Conservation (phyloP, 2,113 vertebrate genomes). For the Anarrhichthys ocellatus region DNA sequence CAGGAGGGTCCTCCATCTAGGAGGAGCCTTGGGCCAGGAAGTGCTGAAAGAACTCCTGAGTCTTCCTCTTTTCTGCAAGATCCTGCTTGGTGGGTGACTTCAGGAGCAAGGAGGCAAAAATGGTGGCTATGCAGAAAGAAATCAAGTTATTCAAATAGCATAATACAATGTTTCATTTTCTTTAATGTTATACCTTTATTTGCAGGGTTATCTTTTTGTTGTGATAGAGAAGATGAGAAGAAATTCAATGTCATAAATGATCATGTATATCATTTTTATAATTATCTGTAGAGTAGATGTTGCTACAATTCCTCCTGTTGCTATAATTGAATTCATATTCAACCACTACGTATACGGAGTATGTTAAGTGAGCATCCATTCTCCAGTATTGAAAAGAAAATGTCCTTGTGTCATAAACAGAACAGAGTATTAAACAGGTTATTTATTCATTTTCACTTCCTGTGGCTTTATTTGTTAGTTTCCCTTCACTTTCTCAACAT, state of each 20-base stretch:
- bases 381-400: not conserved
- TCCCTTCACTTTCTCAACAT: slow-evolving; percentile 3
- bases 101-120: slow-evolving; percentile 91
- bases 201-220: not conserved
- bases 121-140: slow-evolving; percentile 83
- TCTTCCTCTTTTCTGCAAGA: slow-evolving; percentile 87
- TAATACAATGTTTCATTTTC: not conserved
- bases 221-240: not conserved
- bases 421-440: not conserved
- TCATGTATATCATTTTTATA: not conserved
- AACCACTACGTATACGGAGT: not conserved
- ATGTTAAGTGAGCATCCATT: not conserved
- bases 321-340: not conserved
- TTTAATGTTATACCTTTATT: not conserved
- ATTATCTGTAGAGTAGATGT: not conserved
- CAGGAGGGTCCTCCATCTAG: slow-evolving; percentile 60
- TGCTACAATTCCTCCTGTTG: not conserved
- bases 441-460: not conserved
- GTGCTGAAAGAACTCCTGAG: slow-evolving; percentile 91
- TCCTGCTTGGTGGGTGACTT: slow-evolving; percentile 85
- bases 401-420: not conserved
- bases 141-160: slow-evolving; percentile 20
- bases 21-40: slow-evolving; percentile 83
- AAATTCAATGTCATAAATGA: not conserved
- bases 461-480: not conserved